Percentiles rank a stretch among this genome's conserved stretches.
phyloP scores from a whole-genome alignment of 2,888 invertebrate species.

The Drosophila mimica region DNA sequence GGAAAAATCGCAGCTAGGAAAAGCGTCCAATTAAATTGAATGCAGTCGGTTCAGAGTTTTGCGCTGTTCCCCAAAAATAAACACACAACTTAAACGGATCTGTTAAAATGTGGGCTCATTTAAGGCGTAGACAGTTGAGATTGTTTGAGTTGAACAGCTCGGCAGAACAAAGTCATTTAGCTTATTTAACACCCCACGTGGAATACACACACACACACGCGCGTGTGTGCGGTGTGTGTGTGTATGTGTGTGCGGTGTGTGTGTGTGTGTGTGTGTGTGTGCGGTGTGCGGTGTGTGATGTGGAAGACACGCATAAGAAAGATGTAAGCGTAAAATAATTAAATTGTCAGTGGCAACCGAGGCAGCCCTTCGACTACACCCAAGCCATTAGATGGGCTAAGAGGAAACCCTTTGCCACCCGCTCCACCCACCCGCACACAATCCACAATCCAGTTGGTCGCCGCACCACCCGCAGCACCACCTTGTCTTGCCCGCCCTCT shows the following conservation, averaged over 20 bases:
- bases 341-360: constrained; percentile 75
- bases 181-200: constrained; percentile 45
- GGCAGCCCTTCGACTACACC: constrained; percentile 34
- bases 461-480: constrained; percentile 3
- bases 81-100: constrained; percentile 26
- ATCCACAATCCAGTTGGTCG: neutral
- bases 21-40: constrained; percentile 11
- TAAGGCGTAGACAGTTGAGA: constrained; percentile 2
- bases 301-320: constrained; percentile 43
- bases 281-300: constrained; percentile 11
- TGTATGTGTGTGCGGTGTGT: neutral
- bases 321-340: constrained; percentile 75
- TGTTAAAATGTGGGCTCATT: constrained; percentile 17
- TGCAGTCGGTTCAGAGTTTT: neutral
- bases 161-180: constrained; percentile 42
- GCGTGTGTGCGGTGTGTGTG: neutral
- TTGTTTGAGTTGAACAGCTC: constrained; percentile 1
- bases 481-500: constrained; percentile 12
- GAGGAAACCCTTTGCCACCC: constrained; percentile 62
- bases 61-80: neutral
- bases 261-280: neutral
- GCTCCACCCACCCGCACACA: neutral
- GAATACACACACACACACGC: constrained; percentile 12
- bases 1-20: constrained; percentile 14
- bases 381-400: constrained; percentile 63